These are phyloP conservation scores for Scophthalmus maximus DNA, from an alignment of 2,113 vertebrate species.

Conservation along the genomic window DNA sequence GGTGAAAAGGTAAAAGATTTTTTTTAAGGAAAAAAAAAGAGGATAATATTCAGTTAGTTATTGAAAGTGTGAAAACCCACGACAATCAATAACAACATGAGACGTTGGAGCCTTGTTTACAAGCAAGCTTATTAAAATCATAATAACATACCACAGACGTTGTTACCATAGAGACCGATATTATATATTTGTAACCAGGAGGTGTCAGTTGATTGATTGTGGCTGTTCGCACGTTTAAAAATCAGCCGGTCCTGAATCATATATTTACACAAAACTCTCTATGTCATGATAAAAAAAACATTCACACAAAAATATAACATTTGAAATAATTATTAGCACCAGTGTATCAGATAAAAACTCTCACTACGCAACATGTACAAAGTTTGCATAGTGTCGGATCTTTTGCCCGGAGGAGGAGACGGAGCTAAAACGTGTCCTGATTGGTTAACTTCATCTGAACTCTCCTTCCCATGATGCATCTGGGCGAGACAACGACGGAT, in stretches of 20 bases:
- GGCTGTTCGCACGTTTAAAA: constrained; percentile 44
- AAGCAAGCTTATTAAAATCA: constrained; percentile 73
- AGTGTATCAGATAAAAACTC: constrained; percentile 98
- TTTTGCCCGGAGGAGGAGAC: constrained; percentile 30
- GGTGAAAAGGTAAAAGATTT: constrained; percentile 24
- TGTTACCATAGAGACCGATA: constrained; percentile 62
- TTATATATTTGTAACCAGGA: constrained; percentile 71
- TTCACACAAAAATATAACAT: constrained; percentile 99
- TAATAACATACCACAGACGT: constrained; percentile 66
- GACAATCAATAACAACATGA: constrained; percentile 62
- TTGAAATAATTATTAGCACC: constrained; percentile 99
- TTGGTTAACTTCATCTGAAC: no score
- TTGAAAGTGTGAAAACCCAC: constrained; percentile 53
- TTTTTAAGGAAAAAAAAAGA: constrained; percentile 14
- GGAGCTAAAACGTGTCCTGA: no score
- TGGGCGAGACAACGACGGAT: background rate
- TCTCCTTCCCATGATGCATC: background rate
- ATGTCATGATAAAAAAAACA: constrained; percentile 90
- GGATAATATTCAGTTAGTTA: constrained; percentile 36
- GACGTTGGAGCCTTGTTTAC: constrained; percentile 67
- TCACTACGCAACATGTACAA: constrained; percentile 92
- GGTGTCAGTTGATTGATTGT: constrained; percentile 67
- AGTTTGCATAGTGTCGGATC: constrained; percentile 96
- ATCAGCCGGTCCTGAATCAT: constrained; percentile 83
- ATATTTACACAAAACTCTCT: constrained; percentile 95